Conservation (phyloP, 2,888 invertebrate genomes). For the Orthonevra nobilis region DNA sequence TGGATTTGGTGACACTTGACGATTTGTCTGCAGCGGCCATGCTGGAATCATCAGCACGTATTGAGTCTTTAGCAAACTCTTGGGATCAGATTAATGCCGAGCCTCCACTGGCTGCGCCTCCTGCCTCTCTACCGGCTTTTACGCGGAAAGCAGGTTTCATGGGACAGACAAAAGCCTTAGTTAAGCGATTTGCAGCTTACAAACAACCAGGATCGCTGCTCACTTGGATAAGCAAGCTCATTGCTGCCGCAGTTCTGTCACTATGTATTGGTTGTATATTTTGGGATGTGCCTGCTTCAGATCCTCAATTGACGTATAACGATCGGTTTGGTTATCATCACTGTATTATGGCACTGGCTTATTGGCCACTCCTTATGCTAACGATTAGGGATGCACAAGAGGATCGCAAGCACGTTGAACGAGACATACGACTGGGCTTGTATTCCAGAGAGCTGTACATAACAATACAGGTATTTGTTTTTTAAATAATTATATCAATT, state of each 20-base stretch:
- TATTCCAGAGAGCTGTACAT: constrained; percentile 91
- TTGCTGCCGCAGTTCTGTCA: constrained; percentile 90
- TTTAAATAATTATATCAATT: background rate
- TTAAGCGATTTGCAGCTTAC: constrained; percentile 83
- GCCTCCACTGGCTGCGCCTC: constrained; percentile 85
- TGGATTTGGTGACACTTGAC: constrained; percentile 95
- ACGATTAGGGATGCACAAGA: constrained; percentile 79
- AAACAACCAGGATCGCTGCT: constrained; percentile 92
- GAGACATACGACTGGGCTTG: constrained; percentile 89
- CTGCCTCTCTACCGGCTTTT: constrained; percentile 86
- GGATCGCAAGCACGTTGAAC: constrained; percentile 85
- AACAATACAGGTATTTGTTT: constrained; percentile 85
- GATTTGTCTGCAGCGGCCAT: constrained; percentile 96
- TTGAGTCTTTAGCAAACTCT: constrained; percentile 92
- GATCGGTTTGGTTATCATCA: constrained; percentile 94
- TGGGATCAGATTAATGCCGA: constrained; percentile 80
- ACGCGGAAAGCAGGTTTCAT: constrained; percentile 85
- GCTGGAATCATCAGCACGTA: constrained; percentile 95
- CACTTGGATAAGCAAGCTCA: constrained; percentile 88
- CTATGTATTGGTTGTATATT: constrained; percentile 92
- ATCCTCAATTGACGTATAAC: constrained; percentile 86
- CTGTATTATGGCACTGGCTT: constrained; percentile 87
- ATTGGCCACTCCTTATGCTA: constrained; percentile 89
- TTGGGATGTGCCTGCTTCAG: constrained; percentile 92
- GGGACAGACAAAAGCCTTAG: constrained; percentile 86